These are phyloP conservation scores for Ennomos erosarius DNA, from an alignment of 2,888 invertebrate species.

Conservation along the genomic window DNA sequence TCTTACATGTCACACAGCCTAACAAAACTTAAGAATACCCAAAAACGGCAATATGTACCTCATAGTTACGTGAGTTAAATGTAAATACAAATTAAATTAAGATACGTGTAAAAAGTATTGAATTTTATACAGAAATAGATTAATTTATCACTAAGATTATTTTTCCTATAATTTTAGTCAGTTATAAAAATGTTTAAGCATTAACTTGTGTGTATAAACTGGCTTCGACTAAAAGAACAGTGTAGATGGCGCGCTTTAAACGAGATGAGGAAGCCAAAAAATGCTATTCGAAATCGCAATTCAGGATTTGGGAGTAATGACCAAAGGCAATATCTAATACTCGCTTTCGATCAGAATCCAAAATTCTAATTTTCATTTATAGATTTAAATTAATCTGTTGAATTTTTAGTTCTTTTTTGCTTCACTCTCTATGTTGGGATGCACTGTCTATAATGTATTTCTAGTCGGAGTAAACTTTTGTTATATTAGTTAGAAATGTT, in stretches of 20 bases:
- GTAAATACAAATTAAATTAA: constrained; percentile 27
- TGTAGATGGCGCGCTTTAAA: no score
- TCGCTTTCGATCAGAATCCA: no score
- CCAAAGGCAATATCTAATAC: no score
- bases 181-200: constrained; percentile 41
- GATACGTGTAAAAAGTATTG: constrained; percentile 65
- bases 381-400: no score
- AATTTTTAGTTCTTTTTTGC: no score
- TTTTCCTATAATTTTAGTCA: constrained; percentile 43
- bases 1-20: background rate
- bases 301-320: no score
- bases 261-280: no score
- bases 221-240: no score
- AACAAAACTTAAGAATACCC: background rate
- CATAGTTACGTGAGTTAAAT: constrained; percentile 15
- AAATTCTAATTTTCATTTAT: no score
- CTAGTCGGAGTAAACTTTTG: constrained; percentile 1
- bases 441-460: no score
- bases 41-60: constrained; percentile 16
- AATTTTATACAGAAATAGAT: constrained; percentile 63
- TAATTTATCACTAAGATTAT: constrained; percentile 33
- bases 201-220: constrained; percentile 55
- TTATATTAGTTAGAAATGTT: constrained; percentile 40
- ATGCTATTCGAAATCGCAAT: no score
- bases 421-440: no score